Conservation (phyloP, 2,113 vertebrate species). For the Ardeotis arabs region DNA sequence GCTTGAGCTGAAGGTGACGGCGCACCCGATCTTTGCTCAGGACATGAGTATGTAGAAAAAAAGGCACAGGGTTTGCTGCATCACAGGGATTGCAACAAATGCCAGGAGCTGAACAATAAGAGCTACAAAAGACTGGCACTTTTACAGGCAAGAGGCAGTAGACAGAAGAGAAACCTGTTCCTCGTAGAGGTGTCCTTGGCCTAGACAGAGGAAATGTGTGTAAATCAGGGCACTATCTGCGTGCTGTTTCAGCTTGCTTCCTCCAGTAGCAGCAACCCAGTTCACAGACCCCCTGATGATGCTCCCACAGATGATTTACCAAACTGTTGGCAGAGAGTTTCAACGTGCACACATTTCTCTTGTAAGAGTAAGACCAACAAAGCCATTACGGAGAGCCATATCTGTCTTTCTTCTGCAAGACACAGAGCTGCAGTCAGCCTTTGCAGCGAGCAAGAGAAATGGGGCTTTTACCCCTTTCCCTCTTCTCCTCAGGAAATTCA, state of each 20-base stretch:
- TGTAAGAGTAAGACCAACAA: neutral
- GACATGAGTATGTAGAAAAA: neutral
- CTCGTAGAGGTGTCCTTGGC: neutral
- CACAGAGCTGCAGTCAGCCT: neutral
- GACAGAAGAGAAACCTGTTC: neutral
- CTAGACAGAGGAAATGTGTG: neutral
- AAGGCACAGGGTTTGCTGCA: neutral
- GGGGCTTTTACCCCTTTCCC: neutral
- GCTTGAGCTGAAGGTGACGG: neutral
- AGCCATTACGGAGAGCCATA: rapidly evolving
- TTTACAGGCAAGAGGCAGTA: neutral
- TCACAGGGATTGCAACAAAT: neutral
- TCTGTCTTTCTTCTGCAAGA: neutral
- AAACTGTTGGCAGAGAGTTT: neutral
- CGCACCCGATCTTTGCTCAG: neutral
- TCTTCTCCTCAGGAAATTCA: neutral
- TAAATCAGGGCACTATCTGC: neutral
- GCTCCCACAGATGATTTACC: rapidly evolving
- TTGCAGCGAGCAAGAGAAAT: neutral
- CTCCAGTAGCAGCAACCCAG: neutral
- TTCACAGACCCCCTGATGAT: neutral
- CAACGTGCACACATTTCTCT: neutral
- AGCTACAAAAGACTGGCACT: neutral
- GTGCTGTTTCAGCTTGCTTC: neutral
- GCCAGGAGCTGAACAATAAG: neutral